phyloP scores from a whole-genome alignment of 2,888 invertebrate genomes.

The Atethmia centrago region DNA sequence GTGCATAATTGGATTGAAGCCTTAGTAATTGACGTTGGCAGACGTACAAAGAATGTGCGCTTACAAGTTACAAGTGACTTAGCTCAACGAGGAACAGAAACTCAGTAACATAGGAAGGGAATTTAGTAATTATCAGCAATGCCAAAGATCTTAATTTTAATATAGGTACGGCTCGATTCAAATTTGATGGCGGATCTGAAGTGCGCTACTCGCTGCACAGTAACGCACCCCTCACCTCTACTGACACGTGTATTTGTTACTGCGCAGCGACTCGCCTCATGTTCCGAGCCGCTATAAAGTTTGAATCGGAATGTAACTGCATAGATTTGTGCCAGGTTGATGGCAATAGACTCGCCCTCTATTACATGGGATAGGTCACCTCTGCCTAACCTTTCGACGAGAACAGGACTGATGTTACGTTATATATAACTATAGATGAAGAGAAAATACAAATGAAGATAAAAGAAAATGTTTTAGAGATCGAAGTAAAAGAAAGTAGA shows the following conservation, averaged over 20 bases:
- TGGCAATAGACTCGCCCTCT: neutral
- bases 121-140: neutral
- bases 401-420: neutral
- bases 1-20: slow-evolving; percentile 71
- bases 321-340: neutral
- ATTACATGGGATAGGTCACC: neutral
- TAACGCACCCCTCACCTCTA: too few species aligned
- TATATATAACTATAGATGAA: neutral
- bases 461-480: neutral
- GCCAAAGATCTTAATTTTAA: neutral
- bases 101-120: neutral
- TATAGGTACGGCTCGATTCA: too few species aligned
- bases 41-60: slow-evolving; percentile 45
- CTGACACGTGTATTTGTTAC: too few species aligned
- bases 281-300: too few species aligned
- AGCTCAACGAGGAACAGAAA: slow-evolving; percentile 1
- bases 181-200: too few species aligned
- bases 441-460: neutral
- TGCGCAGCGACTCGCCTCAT: too few species aligned
- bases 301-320: too few species aligned
- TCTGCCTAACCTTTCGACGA: neutral
- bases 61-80: slow-evolving; percentile 24
- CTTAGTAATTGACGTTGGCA: slow-evolving; percentile 65
- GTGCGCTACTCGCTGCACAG: too few species aligned
- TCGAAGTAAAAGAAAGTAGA: neutral